Percentiles rank a stretch among this genome's conserved stretches.
phyloP scores from a whole-genome alignment of 2,888 invertebrate genomes.

The Buathra laborator region DNA sequence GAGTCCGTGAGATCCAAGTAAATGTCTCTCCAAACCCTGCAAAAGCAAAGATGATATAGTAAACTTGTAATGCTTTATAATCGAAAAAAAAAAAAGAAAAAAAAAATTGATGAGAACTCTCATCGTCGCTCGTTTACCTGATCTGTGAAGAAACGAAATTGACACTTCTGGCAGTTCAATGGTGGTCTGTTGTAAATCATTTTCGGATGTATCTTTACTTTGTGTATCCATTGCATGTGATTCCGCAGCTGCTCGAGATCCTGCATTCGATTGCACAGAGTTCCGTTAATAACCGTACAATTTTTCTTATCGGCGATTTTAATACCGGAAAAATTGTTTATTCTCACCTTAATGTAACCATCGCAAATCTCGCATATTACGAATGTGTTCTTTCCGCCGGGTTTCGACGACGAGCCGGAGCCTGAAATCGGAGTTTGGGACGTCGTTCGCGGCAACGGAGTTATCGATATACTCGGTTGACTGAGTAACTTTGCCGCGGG shows the following conservation, averaged over 20 bases:
- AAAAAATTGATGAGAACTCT: conserved; percentile 5
- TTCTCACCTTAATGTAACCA: conserved; percentile 93
- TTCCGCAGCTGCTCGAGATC: conserved; percentile 97
- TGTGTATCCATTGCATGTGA: conserved; percentile 99
- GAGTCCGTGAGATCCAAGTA: conserved; percentile 96
- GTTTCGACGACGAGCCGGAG: conserved; percentile 83
- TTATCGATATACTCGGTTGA: conserved; percentile 96
- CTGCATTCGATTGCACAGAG: conserved; percentile 75
- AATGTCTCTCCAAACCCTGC: conserved; percentile 97
- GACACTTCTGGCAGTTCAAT: conserved; percentile 98
- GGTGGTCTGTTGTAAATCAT: conserved; percentile 98
- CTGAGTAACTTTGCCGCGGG: conserved; percentile 86
- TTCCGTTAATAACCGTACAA: neutral
- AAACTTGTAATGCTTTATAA: neutral
- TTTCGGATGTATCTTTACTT: conserved; percentile 98
- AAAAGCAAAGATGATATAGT: neutral
- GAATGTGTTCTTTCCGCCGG: conserved; percentile 91
- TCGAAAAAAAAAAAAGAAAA: neutral
- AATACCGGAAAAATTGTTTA: neutral
- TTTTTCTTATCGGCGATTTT: neutral
- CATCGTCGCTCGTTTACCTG: conserved; percentile 78
- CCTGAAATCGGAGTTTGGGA: conserved; percentile 83
- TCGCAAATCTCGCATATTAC: conserved; percentile 99
- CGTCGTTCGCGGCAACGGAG: conserved; percentile 91
- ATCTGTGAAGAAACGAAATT: conserved; percentile 98